A percentile compares a stretch with the other conserved stretches of the same genome.
phyloP scores from a whole-genome alignment of 1,140 invertebrate genomes.

The Laupala kohalensis region DNA sequence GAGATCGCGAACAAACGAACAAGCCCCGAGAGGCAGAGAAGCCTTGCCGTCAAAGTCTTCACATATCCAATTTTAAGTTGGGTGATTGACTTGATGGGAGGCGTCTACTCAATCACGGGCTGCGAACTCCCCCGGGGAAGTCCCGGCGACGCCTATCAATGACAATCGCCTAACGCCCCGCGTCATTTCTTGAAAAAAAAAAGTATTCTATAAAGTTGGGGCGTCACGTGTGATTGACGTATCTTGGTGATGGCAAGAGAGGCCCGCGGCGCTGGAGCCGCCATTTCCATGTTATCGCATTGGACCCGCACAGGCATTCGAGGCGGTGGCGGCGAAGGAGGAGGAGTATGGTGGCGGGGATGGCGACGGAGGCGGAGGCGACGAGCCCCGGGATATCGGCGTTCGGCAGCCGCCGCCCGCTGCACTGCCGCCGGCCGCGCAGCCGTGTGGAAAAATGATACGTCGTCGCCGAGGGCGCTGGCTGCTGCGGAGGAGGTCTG shows the following conservation, averaged over 20 bases:
- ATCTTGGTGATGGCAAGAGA: not conserved
- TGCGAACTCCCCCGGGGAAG: not conserved
- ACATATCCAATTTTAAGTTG: not conserved
- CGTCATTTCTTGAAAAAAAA: not conserved
- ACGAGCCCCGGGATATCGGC: not conserved
- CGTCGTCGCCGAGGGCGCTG: not conserved
- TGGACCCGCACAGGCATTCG: not conserved
- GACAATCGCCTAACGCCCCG: not conserved
- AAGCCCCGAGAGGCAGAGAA: not conserved
- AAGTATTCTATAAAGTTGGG: not conserved
- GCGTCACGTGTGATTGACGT: not conserved
- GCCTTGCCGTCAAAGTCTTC: not conserved
- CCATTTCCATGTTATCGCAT: not conserved
- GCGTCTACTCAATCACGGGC: not conserved
- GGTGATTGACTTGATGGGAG: not conserved
- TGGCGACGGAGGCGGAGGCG: too few relatives aligned
- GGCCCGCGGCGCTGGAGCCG: too few relatives aligned
- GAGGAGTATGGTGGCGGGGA: too few relatives aligned
- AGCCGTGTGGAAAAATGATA: not conserved
- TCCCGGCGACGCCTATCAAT: not conserved
- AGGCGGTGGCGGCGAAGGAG: not conserved
- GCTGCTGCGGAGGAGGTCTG: too few relatives aligned
- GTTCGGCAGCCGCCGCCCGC: not conserved
- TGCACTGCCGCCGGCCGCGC: too few relatives aligned
- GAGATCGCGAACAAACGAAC: not conserved